Conservation (phyloP, 2,888 invertebrate genomes). For the Macrosiphum euphorbiae region DNA sequence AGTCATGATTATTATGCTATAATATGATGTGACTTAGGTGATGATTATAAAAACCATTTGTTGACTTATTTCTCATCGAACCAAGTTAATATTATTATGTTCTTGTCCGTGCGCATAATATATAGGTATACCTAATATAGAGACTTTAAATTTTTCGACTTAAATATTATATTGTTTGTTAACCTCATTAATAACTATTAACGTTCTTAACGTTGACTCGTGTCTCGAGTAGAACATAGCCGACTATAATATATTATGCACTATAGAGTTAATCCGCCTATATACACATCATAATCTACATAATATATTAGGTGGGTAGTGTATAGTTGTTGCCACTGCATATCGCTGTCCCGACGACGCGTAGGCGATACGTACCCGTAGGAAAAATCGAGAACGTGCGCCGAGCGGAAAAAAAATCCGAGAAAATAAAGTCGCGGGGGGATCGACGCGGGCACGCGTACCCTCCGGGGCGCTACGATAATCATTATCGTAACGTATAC, state of each 20-base stretch:
- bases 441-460: conserved; percentile 25
- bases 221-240: not conserved
- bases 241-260: not conserved
- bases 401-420: not conserved
- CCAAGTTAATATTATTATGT: not conserved
- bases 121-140: not conserved
- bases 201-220: not conserved
- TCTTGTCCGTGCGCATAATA: not conserved
- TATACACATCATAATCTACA: not conserved
- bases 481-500: conserved; percentile 50
- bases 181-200: not conserved
- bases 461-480: conserved; percentile 32
- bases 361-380: not conserved
- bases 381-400: not conserved
- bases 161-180: not conserved
- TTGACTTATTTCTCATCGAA: not conserved
- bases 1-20: not conserved
- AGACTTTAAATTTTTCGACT: not conserved
- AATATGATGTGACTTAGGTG: not conserved
- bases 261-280: not conserved
- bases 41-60: not conserved
- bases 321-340: not conserved
- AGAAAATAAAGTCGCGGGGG: not conserved
- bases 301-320: not conserved
- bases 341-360: not conserved